These are phyloP conservation scores for Pachypeltis micranthus DNA, from an alignment of 1,140 invertebrate genomes.

Conservation along the genomic window DNA sequence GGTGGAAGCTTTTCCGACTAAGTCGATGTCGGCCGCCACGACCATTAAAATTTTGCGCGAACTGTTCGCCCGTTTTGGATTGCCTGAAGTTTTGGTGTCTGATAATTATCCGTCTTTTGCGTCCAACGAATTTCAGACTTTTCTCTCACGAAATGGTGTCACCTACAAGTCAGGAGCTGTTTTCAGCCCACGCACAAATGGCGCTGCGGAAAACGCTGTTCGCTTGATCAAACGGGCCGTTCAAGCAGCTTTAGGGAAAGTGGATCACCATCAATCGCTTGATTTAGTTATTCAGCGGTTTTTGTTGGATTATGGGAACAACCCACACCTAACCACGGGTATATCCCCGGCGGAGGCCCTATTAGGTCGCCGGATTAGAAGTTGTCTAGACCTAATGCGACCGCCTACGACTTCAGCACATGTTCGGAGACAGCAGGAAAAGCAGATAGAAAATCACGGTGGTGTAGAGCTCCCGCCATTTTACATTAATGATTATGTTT, in stretches of 20 bases:
- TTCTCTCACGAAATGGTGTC: background rate
- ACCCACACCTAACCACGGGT: background rate
- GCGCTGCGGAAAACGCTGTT: background rate
- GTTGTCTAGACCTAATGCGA: background rate
- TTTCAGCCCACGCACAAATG: background rate
- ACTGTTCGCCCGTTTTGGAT: background rate
- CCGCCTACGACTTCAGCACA: background rate
- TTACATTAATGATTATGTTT: background rate
- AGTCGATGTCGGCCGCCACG: background rate
- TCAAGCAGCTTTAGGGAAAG: background rate
- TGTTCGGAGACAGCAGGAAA: background rate
- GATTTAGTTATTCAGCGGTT: background rate
- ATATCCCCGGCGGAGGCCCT: constrained; percentile 5
- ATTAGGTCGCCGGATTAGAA: background rate
- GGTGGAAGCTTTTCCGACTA: background rate
- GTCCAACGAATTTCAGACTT: background rate
- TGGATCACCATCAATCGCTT: background rate
- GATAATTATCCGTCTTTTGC: background rate
- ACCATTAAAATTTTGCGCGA: background rate
- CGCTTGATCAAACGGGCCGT: background rate
- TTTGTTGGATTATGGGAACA: background rate
- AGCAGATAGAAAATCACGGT: background rate
- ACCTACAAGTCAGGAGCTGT: background rate
- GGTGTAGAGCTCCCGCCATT: background rate
- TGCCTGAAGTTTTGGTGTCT: background rate